These are phyloP conservation scores for Elymnias hypermnestra DNA, from an alignment of 1,140 invertebrate species.

Conservation along the genomic window DNA sequence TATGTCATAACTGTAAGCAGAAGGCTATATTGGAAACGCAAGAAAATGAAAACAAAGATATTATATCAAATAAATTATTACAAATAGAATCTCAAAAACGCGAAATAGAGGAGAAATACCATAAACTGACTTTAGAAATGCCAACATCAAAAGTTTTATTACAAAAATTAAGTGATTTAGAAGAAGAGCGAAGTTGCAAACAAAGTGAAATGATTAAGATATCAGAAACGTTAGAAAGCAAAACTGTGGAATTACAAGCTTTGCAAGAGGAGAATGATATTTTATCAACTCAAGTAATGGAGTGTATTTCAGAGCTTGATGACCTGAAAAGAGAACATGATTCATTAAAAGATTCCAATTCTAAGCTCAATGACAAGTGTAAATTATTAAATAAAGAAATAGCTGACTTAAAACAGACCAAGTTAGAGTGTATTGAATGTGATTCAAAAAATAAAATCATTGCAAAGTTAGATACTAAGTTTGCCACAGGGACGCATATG, in stretches of 20 bases:
- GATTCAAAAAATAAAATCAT: constrained; percentile 37
- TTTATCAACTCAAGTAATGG: constrained; percentile 60
- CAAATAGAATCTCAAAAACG: constrained; percentile 33
- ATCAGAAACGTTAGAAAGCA: constrained; percentile 27
- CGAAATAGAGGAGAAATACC: constrained; percentile 43
- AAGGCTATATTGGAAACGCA: constrained; percentile 11
- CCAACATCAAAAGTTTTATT: constrained; percentile 37
- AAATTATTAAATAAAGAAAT: constrained; percentile 26
- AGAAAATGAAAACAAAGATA: constrained; percentile 28
- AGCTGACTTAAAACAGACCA: constrained; percentile 13
- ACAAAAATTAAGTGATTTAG: constrained; percentile 36
- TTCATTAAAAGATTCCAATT: constrained; percentile 30
- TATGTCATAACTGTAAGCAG: constrained; percentile 19
- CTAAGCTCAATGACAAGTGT: constrained; percentile 31
- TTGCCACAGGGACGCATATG: constrained; percentile 24
- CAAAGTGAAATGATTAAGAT: constrained; percentile 36
- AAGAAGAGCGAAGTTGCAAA: constrained; percentile 41
- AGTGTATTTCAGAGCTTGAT: constrained; percentile 52
- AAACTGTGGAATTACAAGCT: constrained; percentile 31
- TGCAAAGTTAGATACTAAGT: constrained; percentile 26
- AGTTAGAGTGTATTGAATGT: constrained; percentile 35
- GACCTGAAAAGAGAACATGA: constrained; percentile 47
- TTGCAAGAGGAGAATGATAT: constrained; percentile 60
- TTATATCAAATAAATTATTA: constrained; percentile 30
- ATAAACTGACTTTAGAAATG: constrained; percentile 38